Percentiles rank a stretch among this genome's conserved stretches.
phyloP scores from a whole-genome alignment of 2,113 vertebrate species.

The Orthochromis indermauri region DNA sequence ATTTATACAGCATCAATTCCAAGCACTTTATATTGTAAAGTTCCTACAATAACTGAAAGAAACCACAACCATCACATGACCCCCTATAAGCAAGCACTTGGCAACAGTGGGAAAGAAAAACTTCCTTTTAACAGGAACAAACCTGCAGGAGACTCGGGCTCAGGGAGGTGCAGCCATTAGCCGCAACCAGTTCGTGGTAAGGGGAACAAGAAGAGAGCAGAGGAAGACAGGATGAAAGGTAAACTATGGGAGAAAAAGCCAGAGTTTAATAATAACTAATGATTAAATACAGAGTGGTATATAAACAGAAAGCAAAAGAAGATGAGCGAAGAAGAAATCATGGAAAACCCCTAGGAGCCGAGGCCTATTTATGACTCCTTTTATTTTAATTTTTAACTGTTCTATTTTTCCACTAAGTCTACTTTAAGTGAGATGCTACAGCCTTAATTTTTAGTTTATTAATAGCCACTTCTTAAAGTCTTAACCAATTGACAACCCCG shows the following conservation, averaged over 20 bases:
- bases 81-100: neutral
- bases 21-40: neutral
- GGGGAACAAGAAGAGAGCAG: neutral
- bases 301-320: neutral
- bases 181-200: neutral
- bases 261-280: neutral
- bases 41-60: neutral
- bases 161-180: neutral
- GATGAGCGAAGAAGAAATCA: neutral
- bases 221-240: neutral
- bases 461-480: neutral
- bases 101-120: neutral
- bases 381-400: neutral
- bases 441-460: neutral
- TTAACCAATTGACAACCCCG: neutral
- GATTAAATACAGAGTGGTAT: neutral
- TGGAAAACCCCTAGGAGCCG: neutral
- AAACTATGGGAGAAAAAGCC: neutral
- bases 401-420: neutral
- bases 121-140: neutral
- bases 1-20: neutral
- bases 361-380: neutral
- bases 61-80: neutral
- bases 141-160: neutral
- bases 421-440: neutral